Evolutionary conservation across 2,113 vertebrate genomes (phyloP).

Genomic region (Pardalotus punctatus): DNA sequence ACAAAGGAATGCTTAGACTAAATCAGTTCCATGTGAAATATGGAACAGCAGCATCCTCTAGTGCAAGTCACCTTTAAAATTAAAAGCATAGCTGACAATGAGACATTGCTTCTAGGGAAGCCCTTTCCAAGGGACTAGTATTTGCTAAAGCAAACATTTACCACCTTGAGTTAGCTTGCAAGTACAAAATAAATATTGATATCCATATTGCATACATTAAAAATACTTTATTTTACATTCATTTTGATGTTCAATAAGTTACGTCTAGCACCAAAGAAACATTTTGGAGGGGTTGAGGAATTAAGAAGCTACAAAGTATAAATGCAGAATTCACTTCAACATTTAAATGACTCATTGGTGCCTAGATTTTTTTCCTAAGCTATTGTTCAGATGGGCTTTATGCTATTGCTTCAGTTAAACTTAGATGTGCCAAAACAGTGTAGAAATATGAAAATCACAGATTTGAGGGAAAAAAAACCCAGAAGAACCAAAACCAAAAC

Average conservation of each 20-base stretch:
- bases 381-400: slow-evolving; percentile 26
- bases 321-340: slow-evolving; percentile 28
- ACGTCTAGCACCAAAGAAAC: slow-evolving; percentile 66
- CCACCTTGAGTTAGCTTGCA: slow-evolving; percentile 45
- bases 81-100: slow-evolving; percentile 36
- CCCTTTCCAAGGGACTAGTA: slow-evolving; percentile 41
- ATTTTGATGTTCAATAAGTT: slow-evolving; percentile 69
- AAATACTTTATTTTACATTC: slow-evolving; percentile 72
- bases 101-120: slow-evolving; percentile 54
- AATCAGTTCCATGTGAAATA: slow-evolving; percentile 18
- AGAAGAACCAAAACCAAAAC: not conserved
- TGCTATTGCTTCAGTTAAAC: slow-evolving; percentile 53
- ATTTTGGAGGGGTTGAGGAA: slow-evolving; percentile 52
- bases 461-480: not conserved
- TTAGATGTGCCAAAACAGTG: not conserved
- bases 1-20: slow-evolving; percentile 46
- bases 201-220: slow-evolving; percentile 63
- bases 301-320: slow-evolving; percentile 25
- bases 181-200: slow-evolving; percentile 67
- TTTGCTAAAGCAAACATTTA: slow-evolving; percentile 57
- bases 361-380: slow-evolving; percentile 3
- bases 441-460: slow-evolving; percentile 36
- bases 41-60: slow-evolving; percentile 62
- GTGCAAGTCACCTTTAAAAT: slow-evolving; percentile 58
- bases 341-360: slow-evolving; percentile 29